Percentiles rank a stretch among this genome's conserved stretches.
Conservation (phyloP, 1,140 invertebrate genomes). For the Phymorhynchus buccinoides region DNA sequence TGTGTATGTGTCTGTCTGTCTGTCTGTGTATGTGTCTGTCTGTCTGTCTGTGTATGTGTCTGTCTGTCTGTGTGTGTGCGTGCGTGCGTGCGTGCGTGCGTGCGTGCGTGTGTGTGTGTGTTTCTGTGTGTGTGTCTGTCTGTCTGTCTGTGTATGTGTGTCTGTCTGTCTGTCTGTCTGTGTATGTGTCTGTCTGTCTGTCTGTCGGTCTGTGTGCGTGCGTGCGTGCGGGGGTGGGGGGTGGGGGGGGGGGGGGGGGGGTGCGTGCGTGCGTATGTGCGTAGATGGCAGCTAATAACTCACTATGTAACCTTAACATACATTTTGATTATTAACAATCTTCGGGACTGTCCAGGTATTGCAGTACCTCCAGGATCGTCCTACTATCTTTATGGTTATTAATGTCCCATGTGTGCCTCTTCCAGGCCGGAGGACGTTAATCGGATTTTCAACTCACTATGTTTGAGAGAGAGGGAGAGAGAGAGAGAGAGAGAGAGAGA, state of each 20-base stretch:
- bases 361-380: too few species aligned
- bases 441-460: too few species aligned
- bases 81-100: neutral
- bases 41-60: neutral
- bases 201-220: too few species aligned
- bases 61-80: neutral
- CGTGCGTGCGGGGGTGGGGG: neutral
- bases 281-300: neutral
- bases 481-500: too few species aligned
- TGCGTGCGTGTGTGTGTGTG: neutral
- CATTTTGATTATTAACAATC: too few species aligned
- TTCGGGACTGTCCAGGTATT: neutral
- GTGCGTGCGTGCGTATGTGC: neutral
- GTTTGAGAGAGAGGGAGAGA: too few species aligned
- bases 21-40: neutral
- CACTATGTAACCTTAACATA: too few species aligned
- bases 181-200: neutral
- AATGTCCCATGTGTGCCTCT: neutral
- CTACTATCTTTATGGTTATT: neutral
- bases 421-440: too few species aligned
- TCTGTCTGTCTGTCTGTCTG: neutral
- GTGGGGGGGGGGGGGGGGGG: neutral
- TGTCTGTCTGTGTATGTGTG: too few species aligned
- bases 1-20: neutral
- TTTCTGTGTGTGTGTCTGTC: too few species aligned